Evolutionary conservation across 2,797 vertebrate genomes (phyloP).

Genomic region (Chanos chanos): DNA sequence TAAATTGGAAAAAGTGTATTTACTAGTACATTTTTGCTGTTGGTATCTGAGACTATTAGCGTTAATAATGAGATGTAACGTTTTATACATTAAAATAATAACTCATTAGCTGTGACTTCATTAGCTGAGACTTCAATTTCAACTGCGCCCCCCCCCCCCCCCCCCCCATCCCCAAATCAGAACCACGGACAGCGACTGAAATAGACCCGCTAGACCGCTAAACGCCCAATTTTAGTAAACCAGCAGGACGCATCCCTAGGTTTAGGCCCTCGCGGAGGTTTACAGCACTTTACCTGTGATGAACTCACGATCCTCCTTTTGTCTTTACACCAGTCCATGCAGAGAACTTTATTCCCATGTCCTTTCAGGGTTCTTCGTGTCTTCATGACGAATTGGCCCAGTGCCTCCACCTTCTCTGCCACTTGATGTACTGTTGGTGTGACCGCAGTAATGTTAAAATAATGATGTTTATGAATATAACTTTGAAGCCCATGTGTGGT

Average conservation of each 20-base stretch:
- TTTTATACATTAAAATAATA: not conserved
- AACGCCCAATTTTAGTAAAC: not conserved
- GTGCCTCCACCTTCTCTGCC: conserved; percentile 90
- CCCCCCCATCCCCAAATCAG: not conserved
- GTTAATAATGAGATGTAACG: too few relatives aligned
- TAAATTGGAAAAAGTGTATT: conserved; percentile 54
- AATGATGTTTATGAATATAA: too few relatives aligned
- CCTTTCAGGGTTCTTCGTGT: conserved; percentile 95
- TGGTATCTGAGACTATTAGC: too few relatives aligned
- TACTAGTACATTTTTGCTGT: too few relatives aligned
- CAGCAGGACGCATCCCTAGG: not conserved
- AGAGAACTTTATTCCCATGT: conserved; percentile 97
- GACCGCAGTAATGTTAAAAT: not conserved
- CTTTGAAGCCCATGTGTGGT: too few relatives aligned
- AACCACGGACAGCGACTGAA: conserved; percentile 7
- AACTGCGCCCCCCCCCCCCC: too few relatives aligned
- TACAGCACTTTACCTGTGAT: conserved; percentile 81
- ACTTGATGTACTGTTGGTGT: conserved; percentile 83
- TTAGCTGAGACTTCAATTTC: too few relatives aligned
- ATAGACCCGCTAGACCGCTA: not conserved
- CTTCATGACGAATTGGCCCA: conserved; percentile 99
- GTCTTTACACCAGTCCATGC: conserved; percentile 99
- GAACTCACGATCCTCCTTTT: conserved; percentile 98
- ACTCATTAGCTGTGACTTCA: too few relatives aligned
- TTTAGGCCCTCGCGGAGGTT: conserved; percentile 1